Base-by-base conservation (phyloP, 2,797 vertebrate species). In the Brachymystax lenok region DNA sequence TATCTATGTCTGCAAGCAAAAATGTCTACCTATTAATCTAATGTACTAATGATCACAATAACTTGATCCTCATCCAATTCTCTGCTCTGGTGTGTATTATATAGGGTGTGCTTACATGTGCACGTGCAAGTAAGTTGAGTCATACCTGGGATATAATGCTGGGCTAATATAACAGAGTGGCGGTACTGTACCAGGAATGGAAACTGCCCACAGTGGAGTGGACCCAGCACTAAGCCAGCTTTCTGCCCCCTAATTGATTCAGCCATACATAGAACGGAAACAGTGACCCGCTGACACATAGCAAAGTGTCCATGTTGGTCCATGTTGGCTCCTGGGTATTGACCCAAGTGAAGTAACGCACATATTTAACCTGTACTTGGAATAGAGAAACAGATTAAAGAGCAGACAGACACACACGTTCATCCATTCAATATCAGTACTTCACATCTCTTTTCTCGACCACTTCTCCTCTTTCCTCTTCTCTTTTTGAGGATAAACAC, bases 131-230 rank as follows among this genome's bases (percentile, higher is more conserved):
- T 27, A 21, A 17, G 66, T 68, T 30, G 75, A 77, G 85, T 81
- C 81, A 76, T 81, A 83, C 84, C 81, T 83, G 82, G 74, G 83
- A 77, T 66, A 73, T 77, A 73, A 80, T 85, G 86, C 79, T 67
- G 74, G 74, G 77, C 71, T 59, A 76, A 74, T 84, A 69, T 79
- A 80, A 52, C 84, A 54, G 40, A 81, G 79, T 83, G 80, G 85
- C 85, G 78, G 83, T 85, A 87, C 80, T 86, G 28, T 74, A 80
- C 82, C 82, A 82, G 77, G 78, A 88, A 86, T 89, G 83, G 2
- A 46, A 46, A 46, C 10, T 56, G 16, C 1, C 1, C 17, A 56
- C 52, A 56, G 52, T 56, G 52, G 14, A 19, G 19, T 56, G 52
- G 14, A 56, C 52, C 52, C 84, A 79, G 87, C 85, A 68, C 71